These are phyloP conservation scores for Clavelina lepadiformis DNA, from an alignment of 23 tunicate genomes.

Conservation along the genomic window DNA sequence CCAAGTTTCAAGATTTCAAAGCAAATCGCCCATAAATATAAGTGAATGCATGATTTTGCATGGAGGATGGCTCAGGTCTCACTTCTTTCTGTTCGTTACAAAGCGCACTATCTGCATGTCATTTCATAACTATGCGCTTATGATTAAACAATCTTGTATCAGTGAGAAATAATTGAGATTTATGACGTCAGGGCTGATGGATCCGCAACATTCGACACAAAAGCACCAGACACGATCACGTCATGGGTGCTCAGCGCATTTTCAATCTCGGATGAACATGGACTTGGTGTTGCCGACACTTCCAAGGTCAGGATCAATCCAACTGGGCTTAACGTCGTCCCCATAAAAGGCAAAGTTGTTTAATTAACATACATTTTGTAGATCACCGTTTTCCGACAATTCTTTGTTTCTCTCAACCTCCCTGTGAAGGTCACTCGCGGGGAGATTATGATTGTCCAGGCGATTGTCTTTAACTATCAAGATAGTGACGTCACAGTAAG, in stretches of 20 bases:
- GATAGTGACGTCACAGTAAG: slow-evolving; percentile 22
- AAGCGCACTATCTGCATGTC: too few relatives aligned
- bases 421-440: slow-evolving; percentile 43
- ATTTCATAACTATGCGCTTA: too few relatives aligned
- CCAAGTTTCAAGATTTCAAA: too few relatives aligned
- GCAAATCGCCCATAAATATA: too few relatives aligned
- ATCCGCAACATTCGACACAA: slow-evolving; percentile 44
- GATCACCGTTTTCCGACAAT: slow-evolving; percentile 39
- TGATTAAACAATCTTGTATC: too few relatives aligned
- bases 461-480: slow-evolving; percentile 41
- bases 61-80: too few relatives aligned
- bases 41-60: too few relatives aligned
- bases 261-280: slow-evolving; percentile 59
- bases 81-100: too few relatives aligned
- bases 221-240: slow-evolving; percentile 82
- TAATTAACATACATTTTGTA: slow-evolving; percentile 9
- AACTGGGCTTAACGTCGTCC: too few relatives aligned
- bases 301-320: slow-evolving; percentile 45
- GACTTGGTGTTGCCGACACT: slow-evolving; percentile 60
- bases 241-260: slow-evolving; percentile 85
- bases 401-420: slow-evolving; percentile 35
- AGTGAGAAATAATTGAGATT: too few relatives aligned
- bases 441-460: slow-evolving; percentile 40
- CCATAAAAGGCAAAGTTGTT: too few relatives aligned
- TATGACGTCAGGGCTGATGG: slow-evolving; percentile 71